phyloP scores from a whole-genome alignment of 2,797 vertebrate species.

The Limosa lapponica region DNA sequence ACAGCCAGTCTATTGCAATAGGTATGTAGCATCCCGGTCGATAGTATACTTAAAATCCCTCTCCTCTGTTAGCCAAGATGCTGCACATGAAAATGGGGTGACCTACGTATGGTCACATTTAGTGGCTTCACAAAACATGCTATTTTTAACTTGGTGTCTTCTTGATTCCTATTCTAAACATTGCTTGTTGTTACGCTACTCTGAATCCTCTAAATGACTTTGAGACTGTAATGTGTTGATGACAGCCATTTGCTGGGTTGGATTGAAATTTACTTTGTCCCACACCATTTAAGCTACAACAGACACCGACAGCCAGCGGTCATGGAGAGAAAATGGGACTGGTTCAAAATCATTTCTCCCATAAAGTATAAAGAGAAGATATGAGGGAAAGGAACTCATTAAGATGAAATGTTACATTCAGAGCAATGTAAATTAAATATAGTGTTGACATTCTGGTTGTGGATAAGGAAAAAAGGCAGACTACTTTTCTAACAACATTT shows the following conservation, averaged over 20 bases:
- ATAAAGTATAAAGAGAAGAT: neutral
- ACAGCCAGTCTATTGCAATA: neutral
- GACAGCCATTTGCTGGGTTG: conserved; percentile 31
- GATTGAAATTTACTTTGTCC: conserved; percentile 50
- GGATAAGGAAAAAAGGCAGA: neutral
- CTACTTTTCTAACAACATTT: neutral
- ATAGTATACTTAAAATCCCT: neutral
- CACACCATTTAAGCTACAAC: conserved; percentile 25
- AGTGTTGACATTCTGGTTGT: neutral
- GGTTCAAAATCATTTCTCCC: conserved; percentile 16
- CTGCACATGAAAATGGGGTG: neutral
- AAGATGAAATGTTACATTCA: neutral
- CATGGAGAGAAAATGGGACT: neutral
- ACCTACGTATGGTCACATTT: neutral
- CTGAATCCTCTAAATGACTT: neutral
- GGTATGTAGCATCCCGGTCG: fast-evolving
- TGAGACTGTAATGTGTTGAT: neutral
- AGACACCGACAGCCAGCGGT: neutral
- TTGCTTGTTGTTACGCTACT: neutral
- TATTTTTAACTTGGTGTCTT: neutral
- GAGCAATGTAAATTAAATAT: neutral
- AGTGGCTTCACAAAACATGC: neutral
- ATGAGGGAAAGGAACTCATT: neutral
- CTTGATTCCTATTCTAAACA: neutral
- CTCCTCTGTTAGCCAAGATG: neutral